Conservation (phyloP, 2,888 invertebrate species). For the Brachynemurus nebulosus region DNA sequence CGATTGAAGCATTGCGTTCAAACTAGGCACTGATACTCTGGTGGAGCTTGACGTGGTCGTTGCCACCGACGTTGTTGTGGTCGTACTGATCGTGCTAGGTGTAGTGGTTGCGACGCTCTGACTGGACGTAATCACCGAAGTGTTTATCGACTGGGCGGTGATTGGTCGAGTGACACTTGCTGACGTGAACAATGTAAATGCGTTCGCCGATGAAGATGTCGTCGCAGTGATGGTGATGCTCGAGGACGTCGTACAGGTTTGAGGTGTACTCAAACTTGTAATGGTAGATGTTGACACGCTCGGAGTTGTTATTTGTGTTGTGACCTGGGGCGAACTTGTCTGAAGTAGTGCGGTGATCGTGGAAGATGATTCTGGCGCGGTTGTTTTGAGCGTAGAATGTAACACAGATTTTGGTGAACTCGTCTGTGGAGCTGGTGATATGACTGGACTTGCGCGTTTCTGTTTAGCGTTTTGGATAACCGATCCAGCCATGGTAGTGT, state of each 20-base stretch:
- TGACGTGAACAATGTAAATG: neutral
- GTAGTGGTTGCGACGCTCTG: neutral
- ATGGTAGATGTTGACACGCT: too few relatives aligned
- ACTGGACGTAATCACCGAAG: too few relatives aligned
- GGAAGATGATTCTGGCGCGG: constrained; percentile 2
- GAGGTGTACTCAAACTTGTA: too few relatives aligned
- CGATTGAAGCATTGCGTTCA: constrained; percentile 34
- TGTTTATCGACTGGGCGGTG: too few relatives aligned
- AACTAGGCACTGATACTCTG: constrained; percentile 18
- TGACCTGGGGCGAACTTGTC: constrained; percentile 19
- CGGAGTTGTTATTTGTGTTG: constrained; percentile 13
- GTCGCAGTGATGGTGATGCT: constrained; percentile 21
- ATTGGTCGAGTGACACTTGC: neutral
- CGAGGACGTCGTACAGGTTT: constrained; percentile 8
- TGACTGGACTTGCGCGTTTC: constrained; percentile 7
- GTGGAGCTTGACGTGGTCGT: constrained; percentile 3
- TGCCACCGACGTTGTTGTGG: constrained; percentile 4
- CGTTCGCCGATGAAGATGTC: constrained; percentile 15
- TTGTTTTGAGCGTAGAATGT: neutral
- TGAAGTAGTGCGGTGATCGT: constrained; percentile 15
- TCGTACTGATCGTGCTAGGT: neutral
- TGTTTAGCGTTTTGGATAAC: constrained; percentile 19
- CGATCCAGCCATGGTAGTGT: constrained; percentile 21
- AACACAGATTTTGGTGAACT: neutral
- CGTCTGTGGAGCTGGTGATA: neutral